phyloP scores from a whole-genome alignment of 2,888 invertebrate genomes.

The Crioceris asparagi region DNA sequence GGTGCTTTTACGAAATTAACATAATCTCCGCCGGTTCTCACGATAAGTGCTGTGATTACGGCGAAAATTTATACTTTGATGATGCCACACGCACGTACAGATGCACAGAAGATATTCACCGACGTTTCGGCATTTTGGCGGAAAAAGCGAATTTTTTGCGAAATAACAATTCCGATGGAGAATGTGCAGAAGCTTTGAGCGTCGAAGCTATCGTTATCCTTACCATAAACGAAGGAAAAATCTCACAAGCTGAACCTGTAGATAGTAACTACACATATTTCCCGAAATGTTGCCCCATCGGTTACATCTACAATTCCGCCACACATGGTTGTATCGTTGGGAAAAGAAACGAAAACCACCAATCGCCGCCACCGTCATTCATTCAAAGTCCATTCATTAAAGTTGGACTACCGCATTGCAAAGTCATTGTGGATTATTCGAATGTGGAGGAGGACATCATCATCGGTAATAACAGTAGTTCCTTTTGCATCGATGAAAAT shows the following conservation, averaged over 20 bases:
- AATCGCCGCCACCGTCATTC: constrained; percentile 12
- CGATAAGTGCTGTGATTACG: too few relatives aligned
- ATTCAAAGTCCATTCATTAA: constrained; percentile 19
- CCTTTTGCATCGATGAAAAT: constrained; percentile 21
- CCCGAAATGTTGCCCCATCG: constrained; percentile 28
- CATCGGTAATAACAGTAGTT: constrained; percentile 6
- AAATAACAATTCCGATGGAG: constrained; percentile 10
- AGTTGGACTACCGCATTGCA: constrained; percentile 25
- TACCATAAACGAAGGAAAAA: constrained; percentile 1
- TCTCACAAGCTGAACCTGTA: background rate
- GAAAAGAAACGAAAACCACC: too few relatives aligned
- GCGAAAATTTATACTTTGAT: too few relatives aligned
- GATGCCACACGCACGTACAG: too few relatives aligned
- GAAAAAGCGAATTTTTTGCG: too few relatives aligned
- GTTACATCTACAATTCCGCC: constrained; percentile 20
- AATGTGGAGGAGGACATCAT: constrained; percentile 6
- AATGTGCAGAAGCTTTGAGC: constrained; percentile 12
- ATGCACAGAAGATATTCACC: too few relatives aligned
- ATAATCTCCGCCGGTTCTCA: too few relatives aligned
- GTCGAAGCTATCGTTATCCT: constrained; percentile 9
- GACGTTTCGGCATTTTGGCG: too few relatives aligned
- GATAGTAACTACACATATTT: constrained; percentile 11
- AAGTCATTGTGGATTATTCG: constrained; percentile 21
- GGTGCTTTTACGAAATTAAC: too few relatives aligned
- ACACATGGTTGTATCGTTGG: constrained; percentile 23